These are phyloP conservation scores for Saccopteryx leptura DNA, from an alignment of 2,113 vertebrate species.

Conservation along the genomic window DNA sequence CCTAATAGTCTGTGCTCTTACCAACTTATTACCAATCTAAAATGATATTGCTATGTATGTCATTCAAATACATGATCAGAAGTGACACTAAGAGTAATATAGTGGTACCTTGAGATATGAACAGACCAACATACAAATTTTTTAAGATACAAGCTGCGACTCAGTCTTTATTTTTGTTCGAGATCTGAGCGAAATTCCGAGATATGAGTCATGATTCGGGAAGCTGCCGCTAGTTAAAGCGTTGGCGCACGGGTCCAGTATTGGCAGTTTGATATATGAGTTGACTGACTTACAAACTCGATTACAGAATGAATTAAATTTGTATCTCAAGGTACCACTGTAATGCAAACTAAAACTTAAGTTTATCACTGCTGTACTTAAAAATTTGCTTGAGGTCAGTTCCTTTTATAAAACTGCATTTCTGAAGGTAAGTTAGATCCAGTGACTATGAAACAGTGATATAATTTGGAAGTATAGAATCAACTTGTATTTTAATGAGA, in stretches of 20 bases:
- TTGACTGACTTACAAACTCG: no score
- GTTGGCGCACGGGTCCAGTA: no score
- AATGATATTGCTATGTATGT: neutral
- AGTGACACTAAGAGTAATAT: neutral
- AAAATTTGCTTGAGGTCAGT: neutral
- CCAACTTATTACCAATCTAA: slow-evolving; percentile 35
- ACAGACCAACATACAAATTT: no score
- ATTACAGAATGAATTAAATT: no score
- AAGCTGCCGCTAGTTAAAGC: no score
- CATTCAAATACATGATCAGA: neutral
- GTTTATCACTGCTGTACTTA: neutral
- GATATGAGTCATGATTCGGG: no score
- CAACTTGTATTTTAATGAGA: slow-evolving; percentile 4
- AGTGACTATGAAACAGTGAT: neutral
- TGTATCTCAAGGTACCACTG: no score
- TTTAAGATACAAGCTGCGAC: no score
- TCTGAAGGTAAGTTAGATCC: neutral
- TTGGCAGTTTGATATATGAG: no score
- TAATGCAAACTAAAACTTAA: slow-evolving; percentile 22
- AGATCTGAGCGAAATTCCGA: no score
- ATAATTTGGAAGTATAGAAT: slow-evolving; percentile 11
- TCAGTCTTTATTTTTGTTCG: no score
- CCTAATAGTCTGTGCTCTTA: neutral
- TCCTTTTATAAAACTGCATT: slow-evolving; percentile 37
- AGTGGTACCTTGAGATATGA: no score